Evolutionary conservation across 2,888 invertebrate species (phyloP).

Genomic region (Aplocera efformata): DNA sequence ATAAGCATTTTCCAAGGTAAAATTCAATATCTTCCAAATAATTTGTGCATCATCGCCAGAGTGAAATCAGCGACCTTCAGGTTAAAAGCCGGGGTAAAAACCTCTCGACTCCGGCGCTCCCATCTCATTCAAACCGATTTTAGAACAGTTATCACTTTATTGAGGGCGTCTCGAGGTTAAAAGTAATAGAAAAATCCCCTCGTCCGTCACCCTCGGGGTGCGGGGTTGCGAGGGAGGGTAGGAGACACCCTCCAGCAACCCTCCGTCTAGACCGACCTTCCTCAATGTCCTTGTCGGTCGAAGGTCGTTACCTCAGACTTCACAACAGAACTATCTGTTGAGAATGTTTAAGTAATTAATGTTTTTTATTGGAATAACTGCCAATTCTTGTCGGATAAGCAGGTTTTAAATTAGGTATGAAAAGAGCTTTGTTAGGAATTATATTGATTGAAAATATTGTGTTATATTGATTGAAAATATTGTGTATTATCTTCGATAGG

Average conservation of each 20-base stretch:
- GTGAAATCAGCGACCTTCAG: not conserved
- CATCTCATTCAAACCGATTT: not conserved
- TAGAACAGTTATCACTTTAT: constrained; percentile 33
- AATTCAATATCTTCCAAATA: no score
- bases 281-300: constrained; percentile 57
- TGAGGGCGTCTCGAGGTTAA: constrained; percentile 71
- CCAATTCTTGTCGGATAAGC: no score
- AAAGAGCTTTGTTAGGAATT: no score
- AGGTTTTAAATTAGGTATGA: no score
- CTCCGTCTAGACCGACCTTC: constrained; percentile 55
- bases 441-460: no score
- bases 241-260: constrained; percentile 30
- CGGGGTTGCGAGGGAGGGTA: constrained; percentile 18
- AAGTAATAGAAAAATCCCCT: constrained; percentile 62
- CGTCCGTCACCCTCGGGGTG: constrained; percentile 43
- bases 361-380: no score
- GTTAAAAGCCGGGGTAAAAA: not conserved
- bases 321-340: constrained; percentile 28
- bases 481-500: no score
- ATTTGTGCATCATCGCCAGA: not conserved
- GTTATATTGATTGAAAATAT: no score
- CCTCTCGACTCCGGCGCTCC: no score
- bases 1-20: no score
- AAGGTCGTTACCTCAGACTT: constrained; percentile 51
- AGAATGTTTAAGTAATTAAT: constrained; percentile 3